Evolutionary conservation across 2,113 vertebrate genomes (phyloP).

Genomic region (Ochotona princeps): DNA sequence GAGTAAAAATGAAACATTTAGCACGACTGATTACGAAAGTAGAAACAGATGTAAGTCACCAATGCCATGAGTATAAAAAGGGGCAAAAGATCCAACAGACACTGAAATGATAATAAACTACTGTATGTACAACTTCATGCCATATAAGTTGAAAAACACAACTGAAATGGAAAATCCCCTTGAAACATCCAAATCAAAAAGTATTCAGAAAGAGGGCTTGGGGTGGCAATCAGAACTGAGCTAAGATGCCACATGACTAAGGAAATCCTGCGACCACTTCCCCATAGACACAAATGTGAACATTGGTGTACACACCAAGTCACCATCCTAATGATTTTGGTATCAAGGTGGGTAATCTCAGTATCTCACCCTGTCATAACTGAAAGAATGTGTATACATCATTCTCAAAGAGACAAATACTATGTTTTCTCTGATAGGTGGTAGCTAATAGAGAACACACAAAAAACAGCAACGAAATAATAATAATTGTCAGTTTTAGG

Average conservation of each 20-base stretch:
- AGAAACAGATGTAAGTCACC: background rate
- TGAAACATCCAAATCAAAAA: background rate
- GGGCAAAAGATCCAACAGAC: background rate
- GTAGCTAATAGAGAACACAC: too few relatives aligned
- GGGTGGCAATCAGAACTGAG: too few relatives aligned
- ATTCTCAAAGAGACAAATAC: too few relatives aligned
- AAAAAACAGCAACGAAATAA: too few relatives aligned
- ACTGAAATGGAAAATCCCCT: background rate
- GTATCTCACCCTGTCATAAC: too few relatives aligned
- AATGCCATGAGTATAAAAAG: background rate
- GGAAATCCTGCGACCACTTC: background rate
- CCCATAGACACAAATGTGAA: background rate
- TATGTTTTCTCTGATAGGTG: too few relatives aligned
- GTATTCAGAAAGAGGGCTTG: background rate
- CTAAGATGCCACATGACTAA: too few relatives aligned
- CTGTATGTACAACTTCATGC: background rate
- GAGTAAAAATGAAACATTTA: background rate
- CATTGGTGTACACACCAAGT: too few relatives aligned
- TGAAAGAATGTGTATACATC: too few relatives aligned
- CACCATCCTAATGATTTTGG: too few relatives aligned
- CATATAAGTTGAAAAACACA: background rate
- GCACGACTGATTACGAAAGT: background rate
- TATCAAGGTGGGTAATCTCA: too few relatives aligned
- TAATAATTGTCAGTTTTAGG: too few relatives aligned
- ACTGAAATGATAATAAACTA: background rate